Evolutionary conservation across 2,888 invertebrate species (phyloP), one percentile per base, ranked within the genome.

Genomic region (Onchidella celtica): DNA sequence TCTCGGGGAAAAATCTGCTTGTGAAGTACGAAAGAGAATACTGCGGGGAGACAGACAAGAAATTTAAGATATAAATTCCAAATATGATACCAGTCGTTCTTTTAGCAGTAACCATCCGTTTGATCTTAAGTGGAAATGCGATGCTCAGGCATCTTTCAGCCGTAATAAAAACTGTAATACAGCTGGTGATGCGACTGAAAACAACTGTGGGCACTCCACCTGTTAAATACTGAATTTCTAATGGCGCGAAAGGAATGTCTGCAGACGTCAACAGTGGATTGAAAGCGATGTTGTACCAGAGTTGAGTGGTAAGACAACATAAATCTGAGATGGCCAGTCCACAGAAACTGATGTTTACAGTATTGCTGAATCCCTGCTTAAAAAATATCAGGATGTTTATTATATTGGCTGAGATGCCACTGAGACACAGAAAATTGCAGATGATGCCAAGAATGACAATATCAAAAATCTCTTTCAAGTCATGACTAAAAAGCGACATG

Each of bases 251-350:
- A 1, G 24, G 68, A 0, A 57, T 21, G 1, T 21, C 27, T 9
- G n/a, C 68, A 1, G 27, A 21, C 6, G 11, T 3, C 21, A 78
- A 69, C 14, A 78, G 9, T 14, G 77, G 77, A 21, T 38, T 78
- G 24, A 69, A 57, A 4, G 36, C 55, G 24, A 69, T 1, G 24
- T 29, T 32, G 9, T n/a, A 29, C 69, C 77, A 78, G 57, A 32
- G 21, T 17, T 59, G 6, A 0, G 27, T 27, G 1, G n/a, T 21
- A 6, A 78, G 21, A 21, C 36, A 68, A n/a, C 34, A n/a, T 0
- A 78, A 36, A 27, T 78, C 77, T 38, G 77, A 68, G 3, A 77
- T 24, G 27, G 77, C 77, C 21, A 77, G n/a, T 27, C 68, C 40
- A 21, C 69, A 11, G 59, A 81, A 66, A 17, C 59, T 21, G 40